Base-by-base conservation (phyloP, 2,888 invertebrate species). In the Macropis europaea region DNA sequence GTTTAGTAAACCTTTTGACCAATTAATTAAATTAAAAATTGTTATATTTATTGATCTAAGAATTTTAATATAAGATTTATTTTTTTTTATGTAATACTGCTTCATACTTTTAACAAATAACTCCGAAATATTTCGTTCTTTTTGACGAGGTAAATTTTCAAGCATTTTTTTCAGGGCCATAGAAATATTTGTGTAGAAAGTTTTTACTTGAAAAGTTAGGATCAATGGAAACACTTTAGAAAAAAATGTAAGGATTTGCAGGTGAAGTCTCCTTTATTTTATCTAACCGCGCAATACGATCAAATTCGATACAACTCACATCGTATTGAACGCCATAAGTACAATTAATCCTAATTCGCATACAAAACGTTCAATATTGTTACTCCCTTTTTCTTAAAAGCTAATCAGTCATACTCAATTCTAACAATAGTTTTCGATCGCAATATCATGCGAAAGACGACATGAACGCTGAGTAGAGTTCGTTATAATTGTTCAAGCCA, bases 371-470 rank as follows among this genome's bases (percentile, higher is more conserved):
- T 71, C 42, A 57, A 61, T 48, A 57, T 19, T 68, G 15, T 63
- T 57, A 52, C 50, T 52, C 50, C 63, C 28, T 40, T n/a, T n/a
- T n/a, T 36, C 66, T 82, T 81, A 83, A 59, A 40, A 81, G 40
- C 71, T 82, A 69, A 76, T 83, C 81, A 82, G 83, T 83, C 79
- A 62, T 73, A 73, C 76, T 54, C 30, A 47, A 62, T 50, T 52
- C 15, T 61, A 50, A 30, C 59, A 43, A 11, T 57, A 54, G 6
- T 66, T n/a, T n/a, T 59, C 40, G 2, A 53, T 48, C 30, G 32
- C 60, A 36, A 48, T 11, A 34, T 36, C 30, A 45, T 57, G 15
- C 30, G 38, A 48, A n/a, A 57, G 24, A 45, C 6, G 45, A 47
- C 6, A 5, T 6, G 13, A 63, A 45, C 52, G 45, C n/a, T n/a